These are phyloP conservation scores for Malurus melanocephalus DNA, from an alignment of 2,113 vertebrate species.

Conservation along the genomic window DNA sequence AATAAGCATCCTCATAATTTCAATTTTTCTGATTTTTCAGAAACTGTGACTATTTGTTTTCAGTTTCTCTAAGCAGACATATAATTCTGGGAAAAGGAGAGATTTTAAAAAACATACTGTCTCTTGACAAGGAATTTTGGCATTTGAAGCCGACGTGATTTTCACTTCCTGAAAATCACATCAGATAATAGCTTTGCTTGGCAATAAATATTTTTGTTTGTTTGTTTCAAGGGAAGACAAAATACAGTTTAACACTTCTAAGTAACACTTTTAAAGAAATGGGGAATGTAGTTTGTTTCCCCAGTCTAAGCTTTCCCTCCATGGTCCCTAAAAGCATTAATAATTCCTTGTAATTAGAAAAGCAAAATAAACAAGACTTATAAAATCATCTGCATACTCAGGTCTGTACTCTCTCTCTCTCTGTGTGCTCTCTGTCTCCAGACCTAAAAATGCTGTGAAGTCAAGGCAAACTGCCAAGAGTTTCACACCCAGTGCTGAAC, in stretches of 20 bases:
- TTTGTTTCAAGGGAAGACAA: neutral
- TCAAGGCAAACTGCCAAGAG: neutral
- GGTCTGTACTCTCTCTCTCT: neutral
- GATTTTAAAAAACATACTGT: neutral
- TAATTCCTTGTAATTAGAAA: neutral
- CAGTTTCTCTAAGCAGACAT: neutral
- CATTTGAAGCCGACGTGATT: neutral
- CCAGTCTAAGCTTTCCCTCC: neutral
- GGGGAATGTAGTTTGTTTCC: neutral
- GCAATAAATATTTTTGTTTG: neutral
- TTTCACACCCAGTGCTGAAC: constrained; percentile 24
- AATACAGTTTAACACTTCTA: neutral
- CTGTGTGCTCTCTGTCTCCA: neutral
- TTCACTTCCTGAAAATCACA: neutral
- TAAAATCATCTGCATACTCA: neutral
- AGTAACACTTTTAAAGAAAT: neutral
- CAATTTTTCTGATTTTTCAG: neutral
- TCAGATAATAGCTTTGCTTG: neutral
- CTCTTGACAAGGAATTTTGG: neutral
- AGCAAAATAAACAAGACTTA: neutral
- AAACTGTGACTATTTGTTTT: neutral
- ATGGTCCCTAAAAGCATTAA: neutral
- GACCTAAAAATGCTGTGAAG: constrained; percentile 15
- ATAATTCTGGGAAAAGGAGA: neutral
- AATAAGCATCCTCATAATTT: neutral